A percentile compares a stretch with the other conserved stretches of the same genome.
Evolutionary conservation across 2,888 invertebrate species (phyloP).

Genomic region (Camponotus fellah): DNA sequence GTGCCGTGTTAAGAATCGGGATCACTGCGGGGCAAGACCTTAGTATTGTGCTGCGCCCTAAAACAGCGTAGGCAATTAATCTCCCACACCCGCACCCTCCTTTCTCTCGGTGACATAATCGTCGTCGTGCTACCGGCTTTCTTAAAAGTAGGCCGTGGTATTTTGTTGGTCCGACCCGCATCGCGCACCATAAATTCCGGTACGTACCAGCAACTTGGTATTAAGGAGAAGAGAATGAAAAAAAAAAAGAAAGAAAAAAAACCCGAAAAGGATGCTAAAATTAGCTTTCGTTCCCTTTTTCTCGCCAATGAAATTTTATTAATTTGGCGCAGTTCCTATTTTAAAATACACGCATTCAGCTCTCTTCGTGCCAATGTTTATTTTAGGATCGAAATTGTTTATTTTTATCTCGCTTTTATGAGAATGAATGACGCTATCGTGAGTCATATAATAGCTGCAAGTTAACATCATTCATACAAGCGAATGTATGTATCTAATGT

Average conservation of each 20-base stretch:
- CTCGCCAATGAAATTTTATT: slow-evolving; percentile 16
- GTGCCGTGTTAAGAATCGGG: slow-evolving; percentile 64
- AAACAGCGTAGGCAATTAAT: slow-evolving; percentile 77
- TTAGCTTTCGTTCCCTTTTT: slow-evolving; percentile 12
- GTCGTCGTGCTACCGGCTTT: slow-evolving; percentile 58
- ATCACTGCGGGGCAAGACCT: slow-evolving; percentile 66
- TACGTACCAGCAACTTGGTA: slow-evolving; percentile 44
- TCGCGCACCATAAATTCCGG: slow-evolving; percentile 34
- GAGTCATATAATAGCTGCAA: slow-evolving; percentile 19
- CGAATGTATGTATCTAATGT: not conserved
- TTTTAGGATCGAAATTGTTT: slow-evolving; percentile 2
- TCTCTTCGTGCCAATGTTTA: slow-evolving; percentile 22
- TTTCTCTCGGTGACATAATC: slow-evolving; percentile 78
- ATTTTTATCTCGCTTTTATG: not conserved
- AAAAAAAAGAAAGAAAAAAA: not conserved
- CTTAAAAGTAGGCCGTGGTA: slow-evolving; percentile 69
- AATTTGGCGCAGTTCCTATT: slow-evolving; percentile 21
- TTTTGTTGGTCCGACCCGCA: slow-evolving; percentile 49
- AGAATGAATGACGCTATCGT: not conserved
- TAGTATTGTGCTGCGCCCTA: slow-evolving; percentile 69
- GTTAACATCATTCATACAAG: not conserved
- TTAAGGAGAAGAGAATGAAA: not conserved
- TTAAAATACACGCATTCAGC: slow-evolving; percentile 19
- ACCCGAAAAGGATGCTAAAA: slow-evolving; percentile 4
- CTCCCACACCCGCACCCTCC: slow-evolving; percentile 78